These are phyloP conservation scores for Drosophila cardini DNA, from an alignment of 1,140 invertebrate genomes.

Conservation along the genomic window DNA sequence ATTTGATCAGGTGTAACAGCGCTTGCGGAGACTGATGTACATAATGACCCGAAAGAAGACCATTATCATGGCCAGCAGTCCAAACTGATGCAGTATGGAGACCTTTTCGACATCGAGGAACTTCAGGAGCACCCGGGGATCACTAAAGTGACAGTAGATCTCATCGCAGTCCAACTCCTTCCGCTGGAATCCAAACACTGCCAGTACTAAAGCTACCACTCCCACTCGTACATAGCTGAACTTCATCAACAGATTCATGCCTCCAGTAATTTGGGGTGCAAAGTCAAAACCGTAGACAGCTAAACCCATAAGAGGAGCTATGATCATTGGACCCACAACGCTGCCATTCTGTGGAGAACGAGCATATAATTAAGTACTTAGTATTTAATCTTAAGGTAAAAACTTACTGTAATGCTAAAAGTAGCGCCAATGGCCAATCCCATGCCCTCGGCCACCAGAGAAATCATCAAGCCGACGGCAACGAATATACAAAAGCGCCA, in stretches of 20 bases:
- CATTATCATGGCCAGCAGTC: slow-evolving; percentile 85
- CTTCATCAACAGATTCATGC: slow-evolving; percentile 87
- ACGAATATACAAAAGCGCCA: slow-evolving; percentile 86
- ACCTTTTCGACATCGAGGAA: slow-evolving; percentile 86
- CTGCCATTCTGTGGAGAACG: slow-evolving; percentile 87
- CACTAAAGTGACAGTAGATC: slow-evolving; percentile 87
- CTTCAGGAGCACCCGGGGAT: slow-evolving; percentile 86
- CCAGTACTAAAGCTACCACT: slow-evolving; percentile 87
- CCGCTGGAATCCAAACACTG: slow-evolving; percentile 87
- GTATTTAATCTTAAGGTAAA: neutral
- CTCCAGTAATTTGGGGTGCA: slow-evolving; percentile 86
- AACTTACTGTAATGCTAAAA: slow-evolving; percentile 88
- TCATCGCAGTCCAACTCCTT: slow-evolving; percentile 86
- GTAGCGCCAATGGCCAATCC: slow-evolving; percentile 88
- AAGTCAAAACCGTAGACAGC: slow-evolving; percentile 89
- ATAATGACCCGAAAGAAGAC: slow-evolving; percentile 86
- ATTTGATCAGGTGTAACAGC: slow-evolving; percentile 85
- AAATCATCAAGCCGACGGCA: slow-evolving; percentile 86
- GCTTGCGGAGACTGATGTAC: slow-evolving; percentile 86
- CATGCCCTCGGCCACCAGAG: slow-evolving; percentile 87
- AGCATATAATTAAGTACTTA: neutral
- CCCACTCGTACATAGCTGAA: slow-evolving; percentile 88
- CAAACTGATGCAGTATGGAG: slow-evolving; percentile 86
- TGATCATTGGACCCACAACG: slow-evolving; percentile 87
- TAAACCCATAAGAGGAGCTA: slow-evolving; percentile 88